Percentiles rank a stretch among this genome's conserved stretches.
Conservation (phyloP, 2,113 vertebrate genomes). For the Beaufortia kweichowensis region DNA sequence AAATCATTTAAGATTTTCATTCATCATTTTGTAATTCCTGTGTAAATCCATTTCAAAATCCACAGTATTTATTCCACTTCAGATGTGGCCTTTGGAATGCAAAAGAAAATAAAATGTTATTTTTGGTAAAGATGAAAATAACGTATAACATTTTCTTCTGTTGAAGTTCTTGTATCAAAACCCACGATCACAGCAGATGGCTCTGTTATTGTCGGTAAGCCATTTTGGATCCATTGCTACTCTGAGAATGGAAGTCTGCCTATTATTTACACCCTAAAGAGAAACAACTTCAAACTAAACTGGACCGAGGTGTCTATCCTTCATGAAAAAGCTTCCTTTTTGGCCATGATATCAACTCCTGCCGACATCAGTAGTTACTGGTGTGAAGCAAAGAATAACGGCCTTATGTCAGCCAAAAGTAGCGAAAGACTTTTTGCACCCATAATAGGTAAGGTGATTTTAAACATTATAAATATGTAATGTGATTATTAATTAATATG, state of each 20-base stretch:
- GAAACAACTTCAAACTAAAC: rapidly evolving
- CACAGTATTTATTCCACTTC: too few species aligned
- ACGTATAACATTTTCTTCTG: neutral
- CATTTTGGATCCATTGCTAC: constrained; percentile 63
- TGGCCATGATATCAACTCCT: constrained; percentile 26
- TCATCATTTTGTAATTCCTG: too few species aligned
- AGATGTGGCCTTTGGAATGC: too few species aligned
- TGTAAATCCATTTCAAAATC: too few species aligned
- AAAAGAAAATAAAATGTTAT: too few species aligned
- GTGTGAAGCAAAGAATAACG: constrained; percentile 67
- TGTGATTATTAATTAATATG: neutral
- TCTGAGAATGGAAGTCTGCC: constrained; percentile 67
- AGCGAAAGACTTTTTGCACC: constrained; percentile 49
- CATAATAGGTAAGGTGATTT: constrained; percentile 62
- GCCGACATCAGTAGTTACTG: constrained; percentile 45
- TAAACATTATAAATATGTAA: neutral
- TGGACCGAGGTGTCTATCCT: neutral
- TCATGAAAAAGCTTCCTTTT: constrained; percentile 55
- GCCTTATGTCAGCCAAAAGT: rapidly evolving
- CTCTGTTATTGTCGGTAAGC: constrained; percentile 53
- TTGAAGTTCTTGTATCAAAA: constrained; percentile 63
- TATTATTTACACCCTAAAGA: constrained; percentile 69
- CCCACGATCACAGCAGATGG: constrained; percentile 59
- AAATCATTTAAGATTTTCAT: too few species aligned
- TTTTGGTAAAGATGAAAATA: too few species aligned